phyloP scores from a whole-genome alignment of 2,888 invertebrate species.

The Drosophila prostipennis region DNA sequence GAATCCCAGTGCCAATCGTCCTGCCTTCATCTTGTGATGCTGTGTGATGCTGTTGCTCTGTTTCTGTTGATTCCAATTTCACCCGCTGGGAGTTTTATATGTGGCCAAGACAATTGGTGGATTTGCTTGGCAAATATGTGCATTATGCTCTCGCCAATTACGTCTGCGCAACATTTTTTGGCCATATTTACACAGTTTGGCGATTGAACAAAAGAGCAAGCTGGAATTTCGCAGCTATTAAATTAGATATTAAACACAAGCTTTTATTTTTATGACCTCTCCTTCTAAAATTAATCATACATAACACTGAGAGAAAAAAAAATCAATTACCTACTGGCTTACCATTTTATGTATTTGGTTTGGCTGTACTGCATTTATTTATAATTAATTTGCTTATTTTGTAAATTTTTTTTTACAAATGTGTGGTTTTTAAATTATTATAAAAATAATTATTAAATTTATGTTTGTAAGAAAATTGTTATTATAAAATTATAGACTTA shows the following conservation, averaged over 20 bases:
- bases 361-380: background rate
- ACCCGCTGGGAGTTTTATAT: constrained; percentile 26
- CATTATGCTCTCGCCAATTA: constrained; percentile 25
- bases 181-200: constrained; percentile 39
- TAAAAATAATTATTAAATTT: too few species aligned
- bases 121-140: constrained; percentile 22
- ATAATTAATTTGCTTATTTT: background rate
- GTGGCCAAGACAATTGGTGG: constrained; percentile 29
- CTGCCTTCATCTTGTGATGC: constrained; percentile 21
- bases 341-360: background rate
- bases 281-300: constrained; percentile 61
- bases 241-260: constrained; percentile 41
- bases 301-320: background rate
- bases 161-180: constrained; percentile 32
- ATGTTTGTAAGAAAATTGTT: too few species aligned
- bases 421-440: too few species aligned
- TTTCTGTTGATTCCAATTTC: constrained; percentile 10
- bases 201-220: constrained; percentile 20
- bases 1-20: constrained; percentile 12
- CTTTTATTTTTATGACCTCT: constrained; percentile 46
- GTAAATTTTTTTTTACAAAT: too few species aligned
- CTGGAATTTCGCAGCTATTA: constrained; percentile 37
- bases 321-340: too few species aligned
- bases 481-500: too few species aligned
- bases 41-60: constrained; percentile 10